Evolutionary conservation across 2,113 vertebrate genomes (phyloP).

Genomic region (Salvelinus fontinalis): DNA sequence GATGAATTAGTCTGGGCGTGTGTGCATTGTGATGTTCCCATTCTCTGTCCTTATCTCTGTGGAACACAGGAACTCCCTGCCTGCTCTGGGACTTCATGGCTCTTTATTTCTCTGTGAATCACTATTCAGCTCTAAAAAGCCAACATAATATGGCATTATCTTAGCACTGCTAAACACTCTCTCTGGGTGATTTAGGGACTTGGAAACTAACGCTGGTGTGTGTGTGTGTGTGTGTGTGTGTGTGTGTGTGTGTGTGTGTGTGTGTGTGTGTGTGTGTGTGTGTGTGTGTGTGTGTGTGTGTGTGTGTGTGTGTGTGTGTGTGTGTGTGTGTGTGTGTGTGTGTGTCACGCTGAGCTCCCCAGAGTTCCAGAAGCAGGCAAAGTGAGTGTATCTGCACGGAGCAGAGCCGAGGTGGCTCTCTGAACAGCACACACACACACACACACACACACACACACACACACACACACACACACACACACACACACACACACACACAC

Average conservation of each 20-base stretch:
- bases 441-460: slow-evolving; percentile 26
- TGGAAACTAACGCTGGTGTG: slow-evolving; percentile 35
- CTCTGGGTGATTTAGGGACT: slow-evolving; percentile 58
- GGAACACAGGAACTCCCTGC: slow-evolving; percentile 65
- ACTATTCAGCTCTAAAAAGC: slow-evolving; percentile 42
- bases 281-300: slow-evolving; percentile 27
- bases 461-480: slow-evolving; percentile 13
- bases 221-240: slow-evolving; percentile 19
- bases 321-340: slow-evolving; percentile 15
- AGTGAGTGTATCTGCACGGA: slow-evolving; percentile 43
- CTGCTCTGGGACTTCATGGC: slow-evolving; percentile 51
- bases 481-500: slow-evolving; percentile 3
- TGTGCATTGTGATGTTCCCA: slow-evolving; percentile 55
- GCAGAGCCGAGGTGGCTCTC: slow-evolving; percentile 36
- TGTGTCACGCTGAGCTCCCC: slow-evolving; percentile 20
- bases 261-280: slow-evolving; percentile 18
- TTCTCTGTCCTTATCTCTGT: slow-evolving; percentile 67
- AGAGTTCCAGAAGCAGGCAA: slow-evolving; percentile 52
- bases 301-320: slow-evolving; percentile 24
- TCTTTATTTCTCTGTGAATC: slow-evolving; percentile 62
- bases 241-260: slow-evolving; percentile 24
- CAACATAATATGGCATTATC: slow-evolving; percentile 62
- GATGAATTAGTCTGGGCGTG: slow-evolving; percentile 64
- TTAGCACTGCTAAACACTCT: slow-evolving; percentile 53
- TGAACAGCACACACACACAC: slow-evolving; percentile 7